Conservation (phyloP, 37 sponge, comb jelly and placozoan species). For the Axinella damicornis region DNA sequence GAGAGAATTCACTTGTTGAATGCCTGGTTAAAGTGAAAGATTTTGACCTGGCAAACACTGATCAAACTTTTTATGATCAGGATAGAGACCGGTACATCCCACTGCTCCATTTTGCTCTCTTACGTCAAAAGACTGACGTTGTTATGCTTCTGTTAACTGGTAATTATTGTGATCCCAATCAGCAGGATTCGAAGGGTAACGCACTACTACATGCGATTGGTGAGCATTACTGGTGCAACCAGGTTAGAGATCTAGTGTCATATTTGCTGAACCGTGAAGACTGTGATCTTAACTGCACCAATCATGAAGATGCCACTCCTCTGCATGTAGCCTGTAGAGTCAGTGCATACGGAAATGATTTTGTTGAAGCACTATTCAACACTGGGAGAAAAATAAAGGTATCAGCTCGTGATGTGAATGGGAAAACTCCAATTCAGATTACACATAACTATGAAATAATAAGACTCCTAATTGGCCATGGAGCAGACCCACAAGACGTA, state of each 20-base stretch:
- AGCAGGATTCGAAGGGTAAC: background rate
- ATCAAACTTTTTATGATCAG: too few relatives aligned
- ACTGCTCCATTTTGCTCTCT: background rate
- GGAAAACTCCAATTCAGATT: conserved; percentile 24
- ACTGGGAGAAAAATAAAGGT: background rate
- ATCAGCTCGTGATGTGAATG: background rate
- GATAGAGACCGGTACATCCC: background rate
- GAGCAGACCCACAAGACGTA: conserved; percentile 28
- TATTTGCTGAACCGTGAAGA: background rate
- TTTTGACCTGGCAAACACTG: too few relatives aligned
- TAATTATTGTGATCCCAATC: background rate
- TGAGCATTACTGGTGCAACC: too few relatives aligned
- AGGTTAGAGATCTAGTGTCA: background rate
- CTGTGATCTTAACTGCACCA: background rate
- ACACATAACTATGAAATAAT: conserved; percentile 5
- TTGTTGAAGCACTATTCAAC: background rate
- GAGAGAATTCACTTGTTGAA: too few relatives aligned
- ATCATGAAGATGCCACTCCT: background rate
- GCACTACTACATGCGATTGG: background rate
- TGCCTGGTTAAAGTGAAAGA: too few relatives aligned
- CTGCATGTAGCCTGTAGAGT: background rate
- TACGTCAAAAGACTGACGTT: background rate
- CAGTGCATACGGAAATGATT: too few relatives aligned
- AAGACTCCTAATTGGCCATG: conserved; percentile 21
- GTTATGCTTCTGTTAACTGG: too few relatives aligned